These are phyloP conservation scores for Masticophis lateralis DNA, from an alignment of 2,797 vertebrate species.

Conservation along the genomic window DNA sequence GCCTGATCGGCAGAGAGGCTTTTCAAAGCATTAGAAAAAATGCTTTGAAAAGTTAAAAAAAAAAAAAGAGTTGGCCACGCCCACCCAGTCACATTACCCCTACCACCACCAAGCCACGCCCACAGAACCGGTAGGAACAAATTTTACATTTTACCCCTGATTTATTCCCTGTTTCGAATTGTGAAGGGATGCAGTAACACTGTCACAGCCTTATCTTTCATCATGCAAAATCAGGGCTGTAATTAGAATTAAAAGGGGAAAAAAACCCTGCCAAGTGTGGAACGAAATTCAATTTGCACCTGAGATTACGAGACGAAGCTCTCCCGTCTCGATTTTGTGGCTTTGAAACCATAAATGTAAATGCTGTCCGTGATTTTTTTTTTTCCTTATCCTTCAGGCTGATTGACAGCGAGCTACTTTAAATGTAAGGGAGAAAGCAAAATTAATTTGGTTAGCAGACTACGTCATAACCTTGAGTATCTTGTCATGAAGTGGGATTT, in stretches of 20 bases:
- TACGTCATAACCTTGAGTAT: background rate
- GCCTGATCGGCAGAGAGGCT: too few species aligned
- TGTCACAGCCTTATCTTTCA: background rate
- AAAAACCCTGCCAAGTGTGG: background rate
- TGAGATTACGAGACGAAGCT: background rate
- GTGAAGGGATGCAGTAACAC: background rate
- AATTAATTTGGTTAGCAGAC: background rate
- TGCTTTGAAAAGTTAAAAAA: too few species aligned
- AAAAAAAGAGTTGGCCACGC: too few species aligned
- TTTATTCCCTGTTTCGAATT: too few species aligned
- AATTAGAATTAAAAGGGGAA: background rate
- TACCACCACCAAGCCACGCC: too few species aligned
- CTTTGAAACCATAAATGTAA: background rate
- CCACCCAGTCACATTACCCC: too few species aligned
- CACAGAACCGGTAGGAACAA: too few species aligned
- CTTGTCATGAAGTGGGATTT: background rate
- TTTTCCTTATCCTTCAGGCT: background rate
- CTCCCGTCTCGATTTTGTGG: background rate
- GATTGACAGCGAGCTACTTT: background rate
- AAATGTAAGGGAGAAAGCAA: background rate
- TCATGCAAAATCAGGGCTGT: background rate
- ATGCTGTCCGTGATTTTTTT: background rate
- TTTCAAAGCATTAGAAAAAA: too few species aligned
- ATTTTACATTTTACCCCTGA: too few species aligned
- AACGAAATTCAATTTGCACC: background rate